phyloP scores from a whole-genome alignment of 2,797 vertebrate species.

The Fundulus diaphanus region DNA sequence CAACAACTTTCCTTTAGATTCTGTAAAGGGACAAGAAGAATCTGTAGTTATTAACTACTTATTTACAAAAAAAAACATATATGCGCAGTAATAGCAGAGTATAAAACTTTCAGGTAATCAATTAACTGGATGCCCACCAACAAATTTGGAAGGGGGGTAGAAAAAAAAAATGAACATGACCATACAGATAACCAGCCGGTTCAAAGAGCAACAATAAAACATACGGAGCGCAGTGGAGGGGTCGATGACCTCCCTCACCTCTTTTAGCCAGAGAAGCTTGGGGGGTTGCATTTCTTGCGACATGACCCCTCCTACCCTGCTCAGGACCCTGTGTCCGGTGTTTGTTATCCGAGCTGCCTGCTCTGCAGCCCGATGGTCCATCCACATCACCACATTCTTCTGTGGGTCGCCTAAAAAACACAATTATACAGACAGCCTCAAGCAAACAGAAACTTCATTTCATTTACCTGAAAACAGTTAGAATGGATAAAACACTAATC shows the following conservation, averaged over 20 bases:
- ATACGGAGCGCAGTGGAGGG: conserved; percentile 4
- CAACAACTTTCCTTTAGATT: conserved; percentile 85
- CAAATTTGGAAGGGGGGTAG: no score
- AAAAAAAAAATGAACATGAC: not conserved
- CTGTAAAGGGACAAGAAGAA: conserved; percentile 49
- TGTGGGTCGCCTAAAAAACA: conserved; percentile 76
- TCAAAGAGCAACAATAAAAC: conserved; percentile 33
- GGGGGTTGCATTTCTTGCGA: conserved; percentile 98
- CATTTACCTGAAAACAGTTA: not conserved
- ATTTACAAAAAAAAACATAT: not conserved
- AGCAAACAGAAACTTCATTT: not conserved
- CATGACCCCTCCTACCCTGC: conserved; percentile 90
- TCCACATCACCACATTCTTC: conserved; percentile 95
- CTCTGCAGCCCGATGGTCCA: conserved; percentile 92
- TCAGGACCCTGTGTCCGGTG: conserved; percentile 83
- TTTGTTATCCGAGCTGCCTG: conserved; percentile 89
- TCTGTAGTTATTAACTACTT: not conserved
- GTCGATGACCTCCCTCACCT: conserved; percentile 77
- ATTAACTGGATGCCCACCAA: not conserved
- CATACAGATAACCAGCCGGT: conserved; percentile 8
- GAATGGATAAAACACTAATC: not conserved
- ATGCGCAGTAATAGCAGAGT: not conserved
- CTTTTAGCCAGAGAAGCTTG: conserved; percentile 96
- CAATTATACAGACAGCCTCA: not conserved
- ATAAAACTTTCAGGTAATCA: not conserved